These are phyloP conservation scores for Lepidurus couesii DNA, from an alignment of 1,140 invertebrate species.

Conservation along the genomic window DNA sequence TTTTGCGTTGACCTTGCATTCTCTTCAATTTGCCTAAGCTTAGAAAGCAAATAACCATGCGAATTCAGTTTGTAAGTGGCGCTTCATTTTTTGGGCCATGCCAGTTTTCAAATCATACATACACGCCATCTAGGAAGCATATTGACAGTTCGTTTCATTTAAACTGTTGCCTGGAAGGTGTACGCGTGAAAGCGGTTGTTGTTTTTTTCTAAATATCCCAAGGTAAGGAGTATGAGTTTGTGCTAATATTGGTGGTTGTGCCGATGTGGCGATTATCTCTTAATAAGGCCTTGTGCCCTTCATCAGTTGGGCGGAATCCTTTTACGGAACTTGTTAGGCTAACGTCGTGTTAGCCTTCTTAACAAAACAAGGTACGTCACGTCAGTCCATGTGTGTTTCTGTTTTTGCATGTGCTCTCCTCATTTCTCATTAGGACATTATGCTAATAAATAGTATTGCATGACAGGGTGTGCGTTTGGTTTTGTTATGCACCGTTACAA, in stretches of 20 bases:
- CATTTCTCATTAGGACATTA: no score
- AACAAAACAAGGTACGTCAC: not conserved
- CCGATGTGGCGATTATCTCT: not conserved
- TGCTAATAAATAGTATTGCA: no score
- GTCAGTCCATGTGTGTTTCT: not conserved
- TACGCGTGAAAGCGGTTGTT: not conserved
- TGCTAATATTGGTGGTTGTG: not conserved
- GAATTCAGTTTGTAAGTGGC: no score
- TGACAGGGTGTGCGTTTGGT: not conserved
- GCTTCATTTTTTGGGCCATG: no score
- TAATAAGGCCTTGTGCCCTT: not conserved
- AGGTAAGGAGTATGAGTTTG: not conserved
- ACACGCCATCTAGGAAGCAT: no score
- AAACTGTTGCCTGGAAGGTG: not conserved
- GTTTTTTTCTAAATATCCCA: not conserved
- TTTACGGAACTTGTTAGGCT: not conserved
- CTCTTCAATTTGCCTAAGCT: no score
- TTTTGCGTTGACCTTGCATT: no score
- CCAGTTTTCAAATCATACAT: no score
- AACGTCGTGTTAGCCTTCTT: not conserved
- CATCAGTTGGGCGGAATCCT: not conserved
- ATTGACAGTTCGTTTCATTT: no score
- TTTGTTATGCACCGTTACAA: conserved; percentile 14
- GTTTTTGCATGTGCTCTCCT: no score
- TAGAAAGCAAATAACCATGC: no score